Evolutionary conservation across 2,888 invertebrate species (phyloP).

Genomic region (Hanleya hanleyi): DNA sequence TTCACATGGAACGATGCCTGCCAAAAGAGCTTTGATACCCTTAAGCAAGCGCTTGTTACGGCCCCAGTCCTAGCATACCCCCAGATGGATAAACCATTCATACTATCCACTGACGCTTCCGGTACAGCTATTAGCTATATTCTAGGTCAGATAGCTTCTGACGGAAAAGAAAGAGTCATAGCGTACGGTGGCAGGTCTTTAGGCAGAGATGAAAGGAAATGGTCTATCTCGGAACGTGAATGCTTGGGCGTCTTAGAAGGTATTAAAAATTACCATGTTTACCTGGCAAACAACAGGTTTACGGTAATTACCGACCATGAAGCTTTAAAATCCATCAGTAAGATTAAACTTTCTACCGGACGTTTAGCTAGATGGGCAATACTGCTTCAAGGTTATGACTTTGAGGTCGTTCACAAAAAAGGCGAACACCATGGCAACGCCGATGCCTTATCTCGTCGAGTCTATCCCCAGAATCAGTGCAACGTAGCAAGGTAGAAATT

Average conservation of each 20-base stretch:
- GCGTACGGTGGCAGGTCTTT: neutral
- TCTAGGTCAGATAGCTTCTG: slow-evolving; percentile 20
- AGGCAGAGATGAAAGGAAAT: neutral
- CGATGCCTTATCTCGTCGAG: too few relatives aligned
- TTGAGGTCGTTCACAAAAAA: too few relatives aligned
- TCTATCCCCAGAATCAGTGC: too few relatives aligned
- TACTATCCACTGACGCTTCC: slow-evolving; percentile 25
- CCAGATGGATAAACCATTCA: slow-evolving; percentile 16
- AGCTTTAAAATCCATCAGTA: neutral
- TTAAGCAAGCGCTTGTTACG: slow-evolving; percentile 39
- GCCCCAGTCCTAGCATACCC: slow-evolving; percentile 20
- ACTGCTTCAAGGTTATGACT: too few relatives aligned
- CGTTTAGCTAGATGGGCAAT: too few relatives aligned
- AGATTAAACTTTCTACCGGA: too few relatives aligned
- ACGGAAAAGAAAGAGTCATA: neutral
- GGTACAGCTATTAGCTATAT: slow-evolving; percentile 15
- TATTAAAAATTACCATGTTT: neutral
- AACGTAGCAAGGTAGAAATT: too few relatives aligned
- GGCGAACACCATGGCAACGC: too few relatives aligned
- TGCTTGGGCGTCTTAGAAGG: neutral
- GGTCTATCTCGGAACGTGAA: neutral
- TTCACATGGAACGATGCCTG: slow-evolving; percentile 50
- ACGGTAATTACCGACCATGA: neutral
- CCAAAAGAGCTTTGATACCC: slow-evolving; percentile 46
- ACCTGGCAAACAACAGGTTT: neutral